Evolutionary conservation across 53 echinoderm and acorn worm genomes (phyloP).

Genomic region (Paracentrotus lividus): DNA sequence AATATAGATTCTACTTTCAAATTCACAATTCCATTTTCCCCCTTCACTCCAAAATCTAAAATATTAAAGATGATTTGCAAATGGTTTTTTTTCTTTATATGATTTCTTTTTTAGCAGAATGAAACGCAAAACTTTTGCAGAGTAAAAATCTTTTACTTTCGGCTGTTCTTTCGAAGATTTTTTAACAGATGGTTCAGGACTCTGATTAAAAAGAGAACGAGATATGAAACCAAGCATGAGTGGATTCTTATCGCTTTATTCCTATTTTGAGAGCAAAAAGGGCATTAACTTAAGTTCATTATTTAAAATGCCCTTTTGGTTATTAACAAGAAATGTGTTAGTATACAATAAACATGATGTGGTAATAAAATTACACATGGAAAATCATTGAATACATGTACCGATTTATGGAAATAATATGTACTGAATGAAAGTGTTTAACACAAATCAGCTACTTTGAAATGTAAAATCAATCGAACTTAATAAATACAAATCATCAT

Average conservation of each 20-base stretch:
- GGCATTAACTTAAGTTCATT: not conserved
- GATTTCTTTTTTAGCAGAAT: not conserved
- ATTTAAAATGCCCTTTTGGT: not conserved
- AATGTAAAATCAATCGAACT: no score
- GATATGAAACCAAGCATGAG: not conserved
- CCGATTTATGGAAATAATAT: no score
- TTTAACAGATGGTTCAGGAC: not conserved
- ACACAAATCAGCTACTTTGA: no score
- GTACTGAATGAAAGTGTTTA: no score
- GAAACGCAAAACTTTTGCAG: not conserved
- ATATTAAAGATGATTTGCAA: not conserved
- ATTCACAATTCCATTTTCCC: not conserved
- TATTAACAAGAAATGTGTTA: not conserved
- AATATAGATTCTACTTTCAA: not conserved
- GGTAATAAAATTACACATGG: not conserved
- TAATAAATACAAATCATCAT: no score
- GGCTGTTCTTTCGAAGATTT: slow-evolving; percentile 24
- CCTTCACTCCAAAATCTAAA: not conserved
- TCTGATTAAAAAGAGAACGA: not conserved
- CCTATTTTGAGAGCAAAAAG: not conserved
- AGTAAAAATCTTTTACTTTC: slow-evolving; percentile 6
- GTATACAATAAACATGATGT: not conserved
- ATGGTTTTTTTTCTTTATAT: not conserved
- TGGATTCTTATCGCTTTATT: not conserved
- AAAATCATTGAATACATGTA: no score